Base-by-base conservation (phyloP, 2,797 vertebrate genomes). In the Coreius guichenoti region DNA sequence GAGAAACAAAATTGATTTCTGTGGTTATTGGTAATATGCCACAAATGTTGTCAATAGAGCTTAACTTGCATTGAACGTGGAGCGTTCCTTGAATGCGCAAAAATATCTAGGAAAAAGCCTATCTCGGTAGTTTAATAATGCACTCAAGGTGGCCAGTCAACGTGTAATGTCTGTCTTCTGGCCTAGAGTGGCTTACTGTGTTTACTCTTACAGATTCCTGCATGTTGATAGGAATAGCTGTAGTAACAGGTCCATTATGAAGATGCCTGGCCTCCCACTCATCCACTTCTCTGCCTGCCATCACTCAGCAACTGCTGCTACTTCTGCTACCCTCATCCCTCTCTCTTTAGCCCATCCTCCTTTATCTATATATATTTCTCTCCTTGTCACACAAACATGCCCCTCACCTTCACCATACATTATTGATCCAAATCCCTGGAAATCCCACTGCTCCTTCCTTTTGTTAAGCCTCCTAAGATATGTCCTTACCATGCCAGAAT, bases 221-320 rank as follows among this genome's bases (percentile, higher is more conserved):
- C 76, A 69, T 86, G 72, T 77, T 73, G 70, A 83, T 86, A 63
- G 63, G 49, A 85, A 83, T 74, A 83, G 73, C 78, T 86, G 86
- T 88, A 83, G 83, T 86, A 88, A 81, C 76, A 68, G 81, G 31
- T 88, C 81, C 77, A 77, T 86, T 88, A 85, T 81, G 49, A 74
- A 67, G 54, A 85, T 76, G 74, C 58, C 51, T 86, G 68, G 74
- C 79, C 76, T 79, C 81, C 85, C 80, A 85, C 86, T 87, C 83
- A 76, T 84, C 58, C 80, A 45, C 74, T 85, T 70, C 67, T 79
- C 58, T 79, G 78, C 84, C 82, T 84, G 85, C 29, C 65, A 78
- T 81, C 73, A 73, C 86, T 79, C 67, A 85, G 80, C 43, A 85
- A 69, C 80, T 83, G 82, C 77, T 88, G 51, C 73, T 51, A 16